These are phyloP conservation scores for Polydrusus tereticollis DNA, from an alignment of 2,888 invertebrate species.

Conservation along the genomic window DNA sequence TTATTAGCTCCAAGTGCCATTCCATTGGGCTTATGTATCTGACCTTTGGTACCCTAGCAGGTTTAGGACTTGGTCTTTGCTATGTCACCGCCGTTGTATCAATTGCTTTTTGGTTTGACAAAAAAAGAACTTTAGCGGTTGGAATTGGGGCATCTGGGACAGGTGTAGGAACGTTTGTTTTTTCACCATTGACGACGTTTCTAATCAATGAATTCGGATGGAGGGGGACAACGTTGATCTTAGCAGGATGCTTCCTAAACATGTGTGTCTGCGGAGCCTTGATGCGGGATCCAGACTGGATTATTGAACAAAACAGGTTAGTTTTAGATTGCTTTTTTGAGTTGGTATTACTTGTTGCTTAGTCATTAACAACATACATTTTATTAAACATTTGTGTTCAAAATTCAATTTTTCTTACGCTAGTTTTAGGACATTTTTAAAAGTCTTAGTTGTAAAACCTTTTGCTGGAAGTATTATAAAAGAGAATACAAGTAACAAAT, in stretches of 20 bases:
- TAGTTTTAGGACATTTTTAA: too few relatives aligned
- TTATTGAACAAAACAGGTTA: conserved; percentile 74
- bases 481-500: too few relatives aligned
- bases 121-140: conserved; percentile 86
- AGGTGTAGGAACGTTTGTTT: conserved; percentile 89
- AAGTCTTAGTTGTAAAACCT: too few relatives aligned
- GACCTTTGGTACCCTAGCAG: conserved; percentile 88
- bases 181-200: conserved; percentile 87
- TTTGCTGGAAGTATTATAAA: too few relatives aligned
- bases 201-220: conserved; percentile 86
- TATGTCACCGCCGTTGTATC: conserved; percentile 93
- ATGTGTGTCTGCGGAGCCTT: conserved; percentile 88
- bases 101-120: conserved; percentile 94
- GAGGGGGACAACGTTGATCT: conserved; percentile 83
- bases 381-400: too few relatives aligned
- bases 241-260: conserved; percentile 88
- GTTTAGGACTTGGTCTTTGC: conserved; percentile 85
- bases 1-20: conserved; percentile 78
- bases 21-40: conserved; percentile 85
- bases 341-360: neutral
- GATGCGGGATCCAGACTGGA: conserved; percentile 92
- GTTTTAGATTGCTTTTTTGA: conserved; percentile 38
- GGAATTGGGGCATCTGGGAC: conserved; percentile 91
- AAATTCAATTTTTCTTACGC: too few relatives aligned
- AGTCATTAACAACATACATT: too few relatives aligned